phyloP scores from a whole-genome alignment of 2,113 vertebrate species.

The Channa argus region DNA sequence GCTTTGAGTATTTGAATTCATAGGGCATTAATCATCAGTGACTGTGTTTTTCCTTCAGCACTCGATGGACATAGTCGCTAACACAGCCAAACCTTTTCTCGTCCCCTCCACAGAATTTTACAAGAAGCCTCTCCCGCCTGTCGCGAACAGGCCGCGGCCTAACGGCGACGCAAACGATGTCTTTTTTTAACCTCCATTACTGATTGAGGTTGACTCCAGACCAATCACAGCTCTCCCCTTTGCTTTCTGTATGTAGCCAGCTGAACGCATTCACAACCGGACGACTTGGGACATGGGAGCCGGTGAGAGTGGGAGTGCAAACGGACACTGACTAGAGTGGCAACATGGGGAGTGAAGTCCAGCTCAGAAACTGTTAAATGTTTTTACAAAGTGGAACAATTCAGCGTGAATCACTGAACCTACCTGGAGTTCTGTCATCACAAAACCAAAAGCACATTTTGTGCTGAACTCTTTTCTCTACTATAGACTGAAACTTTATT shows the following conservation, averaged over 20 bases:
- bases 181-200: conserved; percentile 71
- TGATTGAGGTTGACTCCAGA: conserved; percentile 24
- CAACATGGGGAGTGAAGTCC: conserved; percentile 28
- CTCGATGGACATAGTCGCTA: conserved; percentile 17
- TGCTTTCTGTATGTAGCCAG: conserved; percentile 76
- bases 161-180: conserved; percentile 83
- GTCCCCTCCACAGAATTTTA: conserved; percentile 82
- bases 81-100: conserved; percentile 43
- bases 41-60: conserved; percentile 30
- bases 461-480: conserved; percentile 6
- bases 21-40: not conserved
- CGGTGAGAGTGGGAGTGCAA: not conserved
- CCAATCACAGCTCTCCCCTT: conserved; percentile 73
- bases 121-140: conserved; percentile 86
- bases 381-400: conserved; percentile 22
- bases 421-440: conserved; percentile 23
- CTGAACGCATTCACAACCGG: conserved; percentile 2
- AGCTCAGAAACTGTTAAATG: conserved; percentile 13
- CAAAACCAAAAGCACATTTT: conserved; percentile 7
- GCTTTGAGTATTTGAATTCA: too few relatives aligned
- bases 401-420: conserved; percentile 1
- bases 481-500: conserved; percentile 22
- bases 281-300: not conserved
- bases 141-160: conserved; percentile 80
- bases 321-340: not conserved